phyloP scores from a whole-genome alignment of 2,888 invertebrate species.

The Tipula lateralis region DNA sequence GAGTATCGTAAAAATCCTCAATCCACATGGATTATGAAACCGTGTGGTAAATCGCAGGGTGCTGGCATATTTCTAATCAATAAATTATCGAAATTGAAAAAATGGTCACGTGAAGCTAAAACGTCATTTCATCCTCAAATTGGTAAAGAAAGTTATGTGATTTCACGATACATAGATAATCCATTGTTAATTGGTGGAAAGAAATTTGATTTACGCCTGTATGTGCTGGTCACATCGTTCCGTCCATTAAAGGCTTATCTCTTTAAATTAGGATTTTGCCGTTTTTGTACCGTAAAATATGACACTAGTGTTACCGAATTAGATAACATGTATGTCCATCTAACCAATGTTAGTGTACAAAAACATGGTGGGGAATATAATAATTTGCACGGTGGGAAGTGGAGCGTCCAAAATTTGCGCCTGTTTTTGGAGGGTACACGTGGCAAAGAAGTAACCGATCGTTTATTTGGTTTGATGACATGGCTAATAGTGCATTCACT shows the following conservation, averaged over 20 bases:
- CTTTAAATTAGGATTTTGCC: constrained; percentile 87
- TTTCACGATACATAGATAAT: constrained; percentile 85
- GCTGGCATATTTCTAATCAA: constrained; percentile 95
- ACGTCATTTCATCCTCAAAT: constrained; percentile 79
- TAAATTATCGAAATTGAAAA: constrained; percentile 87
- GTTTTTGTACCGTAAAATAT: constrained; percentile 95
- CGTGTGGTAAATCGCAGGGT: constrained; percentile 90
- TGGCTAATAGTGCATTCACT: constrained; percentile 90
- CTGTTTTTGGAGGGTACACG: constrained; percentile 86
- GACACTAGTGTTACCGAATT: constrained; percentile 81
- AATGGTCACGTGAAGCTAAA: constrained; percentile 83
- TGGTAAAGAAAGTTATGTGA: constrained; percentile 88
- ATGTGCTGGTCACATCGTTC: constrained; percentile 89
- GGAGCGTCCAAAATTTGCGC: constrained; percentile 85
- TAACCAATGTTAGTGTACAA: constrained; percentile 97
- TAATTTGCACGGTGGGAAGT: constrained; percentile 88
- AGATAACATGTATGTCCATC: constrained; percentile 90
- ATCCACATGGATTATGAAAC: constrained; percentile 97
- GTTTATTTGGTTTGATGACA: constrained; percentile 80
- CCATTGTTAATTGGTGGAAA: constrained; percentile 92
- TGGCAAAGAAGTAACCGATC: constrained; percentile 82
- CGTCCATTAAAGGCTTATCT: constrained; percentile 89
- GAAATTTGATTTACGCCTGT: constrained; percentile 89
- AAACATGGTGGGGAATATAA: constrained; percentile 96
- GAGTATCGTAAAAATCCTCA: constrained; percentile 91